Evolutionary conservation across 1,140 invertebrate species (phyloP), one percentile per base, ranked within the genome.

Genomic region (Arion vulgaris): DNA sequence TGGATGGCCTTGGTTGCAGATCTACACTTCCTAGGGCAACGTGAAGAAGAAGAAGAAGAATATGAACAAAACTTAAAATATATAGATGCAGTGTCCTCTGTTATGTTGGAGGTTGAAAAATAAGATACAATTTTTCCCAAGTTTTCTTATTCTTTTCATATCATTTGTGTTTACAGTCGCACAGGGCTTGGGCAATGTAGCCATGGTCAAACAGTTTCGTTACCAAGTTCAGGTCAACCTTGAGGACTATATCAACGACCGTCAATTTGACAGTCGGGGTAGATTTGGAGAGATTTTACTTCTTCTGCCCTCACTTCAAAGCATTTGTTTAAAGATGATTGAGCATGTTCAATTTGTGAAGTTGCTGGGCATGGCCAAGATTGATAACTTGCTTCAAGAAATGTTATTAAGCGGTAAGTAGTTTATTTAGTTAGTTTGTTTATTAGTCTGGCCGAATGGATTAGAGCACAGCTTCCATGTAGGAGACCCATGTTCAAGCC

Each of bases 301-400:
- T 17, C 96, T 97, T 0, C 92, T 99, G 83, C 98, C 98, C n/a
- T 95, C 97, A 9, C 93, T 99, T 49, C 98, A 99, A 93, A 98
- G 97, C 76, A 99, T 99, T 82, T 97, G 98, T 1, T 98, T 97
- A 96, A 97, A 99, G 93, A 98, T 99, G 97, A 98, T 99, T 83
- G 98, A 99, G 91, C 97, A 99, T 92, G 98, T 99, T 41, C 98
- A 99, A 92, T 97, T 99, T 92, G 97, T 98, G 0, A 98, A 98
- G 91, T 93, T 98, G 69, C 98, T 99, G 91, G 98, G 98, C 0
- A 96, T 98, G n/a, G 96, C 98, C 0, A 96, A 97, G 88, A 98
- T 99, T 81, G 98, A 99, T 90, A 98, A 95, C 87, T 93, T 99
- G 80, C 94, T 99, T 36, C 97, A 98, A 91, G 98, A 99, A 93